Evolutionary conservation across 2,797 vertebrate species (phyloP).

Genomic region (Sebastes cheni): DNA sequence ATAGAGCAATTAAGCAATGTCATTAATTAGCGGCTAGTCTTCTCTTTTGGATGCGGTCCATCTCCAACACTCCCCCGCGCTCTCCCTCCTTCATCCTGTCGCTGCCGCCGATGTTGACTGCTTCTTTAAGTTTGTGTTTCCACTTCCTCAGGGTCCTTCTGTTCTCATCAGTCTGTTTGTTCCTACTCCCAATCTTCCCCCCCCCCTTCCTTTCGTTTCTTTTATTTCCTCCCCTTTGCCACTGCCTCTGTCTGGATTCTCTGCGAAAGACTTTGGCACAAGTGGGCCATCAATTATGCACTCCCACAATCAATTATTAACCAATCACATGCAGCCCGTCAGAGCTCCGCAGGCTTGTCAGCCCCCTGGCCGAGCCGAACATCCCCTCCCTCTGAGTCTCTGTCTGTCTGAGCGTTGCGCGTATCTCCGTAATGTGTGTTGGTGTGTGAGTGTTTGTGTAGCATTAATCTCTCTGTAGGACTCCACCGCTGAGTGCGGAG

Average conservation of each 20-base stretch:
- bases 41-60: slow-evolving; percentile 45
- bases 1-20: slow-evolving; percentile 68
- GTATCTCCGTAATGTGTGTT: slow-evolving; percentile 34
- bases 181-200: neutral
- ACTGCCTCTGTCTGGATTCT: slow-evolving; percentile 58
- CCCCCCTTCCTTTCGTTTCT: neutral
- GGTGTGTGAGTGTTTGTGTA: slow-evolving; percentile 33
- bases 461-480: slow-evolving; percentile 57
- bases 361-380: slow-evolving; percentile 57
- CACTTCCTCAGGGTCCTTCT: slow-evolving; percentile 6
- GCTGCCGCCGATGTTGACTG: slow-evolving; percentile 3
- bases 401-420: slow-evolving; percentile 30
- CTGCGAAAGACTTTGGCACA: slow-evolving; percentile 66
- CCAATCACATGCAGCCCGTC: slow-evolving; percentile 58
- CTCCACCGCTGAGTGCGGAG: slow-evolving; percentile 6
- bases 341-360: slow-evolving; percentile 71
- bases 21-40: slow-evolving; percentile 71
- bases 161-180: slow-evolving; percentile 10
- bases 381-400: slow-evolving; percentile 45
- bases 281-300: slow-evolving; percentile 81
- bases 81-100: neutral
- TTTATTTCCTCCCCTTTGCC: slow-evolving; percentile 3
- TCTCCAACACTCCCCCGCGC: slow-evolving; percentile 33
- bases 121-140: slow-evolving; percentile 18
- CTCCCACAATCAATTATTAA: slow-evolving; percentile 80